A percentile compares a stretch with the other conserved stretches of the same genome.
phyloP scores from a whole-genome alignment of 2,888 invertebrate species.

The Drosophila demipolita region DNA sequence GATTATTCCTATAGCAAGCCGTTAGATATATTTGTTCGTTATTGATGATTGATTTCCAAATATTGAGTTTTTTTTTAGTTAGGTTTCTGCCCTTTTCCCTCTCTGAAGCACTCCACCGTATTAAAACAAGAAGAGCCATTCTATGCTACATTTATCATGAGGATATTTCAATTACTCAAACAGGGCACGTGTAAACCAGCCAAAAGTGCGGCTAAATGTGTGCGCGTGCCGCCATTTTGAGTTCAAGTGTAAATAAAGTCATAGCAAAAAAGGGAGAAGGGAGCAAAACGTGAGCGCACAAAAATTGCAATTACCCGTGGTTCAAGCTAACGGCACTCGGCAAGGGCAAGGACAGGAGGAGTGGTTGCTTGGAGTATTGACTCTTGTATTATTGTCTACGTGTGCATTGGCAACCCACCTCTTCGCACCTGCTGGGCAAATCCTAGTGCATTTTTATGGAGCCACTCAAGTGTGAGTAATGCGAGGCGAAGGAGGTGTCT shows the following conservation, averaged over 20 bases:
- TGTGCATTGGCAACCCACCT: background rate
- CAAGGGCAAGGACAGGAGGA: background rate
- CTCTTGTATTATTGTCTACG: constrained; percentile 30
- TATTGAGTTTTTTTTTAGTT: background rate
- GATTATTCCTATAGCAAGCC: background rate
- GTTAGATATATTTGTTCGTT: background rate
- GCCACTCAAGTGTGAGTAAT: constrained; percentile 55
- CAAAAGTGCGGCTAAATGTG: background rate
- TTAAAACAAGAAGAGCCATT: background rate
- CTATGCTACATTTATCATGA: background rate
- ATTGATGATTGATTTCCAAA: background rate
- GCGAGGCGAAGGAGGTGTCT: constrained; percentile 8
- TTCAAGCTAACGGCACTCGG: constrained; percentile 1
- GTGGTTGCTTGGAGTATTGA: background rate
- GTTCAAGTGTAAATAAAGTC: constrained; percentile 71
- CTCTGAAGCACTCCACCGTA: background rate
- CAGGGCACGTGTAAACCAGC: constrained; percentile 21
- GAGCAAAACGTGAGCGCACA: constrained; percentile 52
- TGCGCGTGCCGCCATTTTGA: constrained; percentile 57
- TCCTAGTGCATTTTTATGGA: constrained; percentile 46
- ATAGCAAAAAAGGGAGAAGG: constrained; percentile 19
- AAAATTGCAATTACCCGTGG: constrained; percentile 62
- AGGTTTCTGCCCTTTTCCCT: background rate
- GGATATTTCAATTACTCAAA: background rate
- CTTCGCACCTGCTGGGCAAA: constrained; percentile 21